Evolutionary conservation across 2,797 vertebrate species (phyloP), one percentile per base, ranked within the genome.

Genomic region (Mormyrus proboscirostris): DNA sequence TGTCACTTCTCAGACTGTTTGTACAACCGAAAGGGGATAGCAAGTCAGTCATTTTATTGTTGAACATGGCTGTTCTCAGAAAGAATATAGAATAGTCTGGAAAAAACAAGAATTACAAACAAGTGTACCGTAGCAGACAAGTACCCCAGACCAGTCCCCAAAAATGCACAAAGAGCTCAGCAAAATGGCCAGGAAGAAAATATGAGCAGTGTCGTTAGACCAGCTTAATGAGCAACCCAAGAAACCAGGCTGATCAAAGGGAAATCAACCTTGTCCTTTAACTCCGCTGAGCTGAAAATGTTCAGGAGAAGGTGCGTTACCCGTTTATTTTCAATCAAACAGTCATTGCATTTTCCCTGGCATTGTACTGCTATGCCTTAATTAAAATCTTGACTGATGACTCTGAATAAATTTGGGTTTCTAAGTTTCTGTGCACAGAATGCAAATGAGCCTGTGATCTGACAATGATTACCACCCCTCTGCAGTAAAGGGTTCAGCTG

Each of bases 351-450:
- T 84, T 90, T 90, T 90, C 51, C 51, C 41, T 91, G 86, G 92
- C 91, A 93, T 91, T 91, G 87, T 94, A 93, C 89, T 92, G 89
- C 87, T 91, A 86, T 89, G 91, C 91, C 92, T 94, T 95, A 94
- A 95, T 95, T 95, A 94, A 94, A 95, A 94, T 94, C 93, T 93
- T 94, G 94, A 95, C 93, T 92, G 93, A 94, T 94, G 94, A 94
- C 91, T 93, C 90, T 83, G 91, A 92, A 90, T 90, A 88, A 90
- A 90, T 90, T 90, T 90, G 82, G 82, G 84, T 87, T 86, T 86
- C 38, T 51, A 41, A 79, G 69, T 57, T 82, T 84, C 88, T 83
- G 90, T 83, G 88, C 85, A 53, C n/a, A 29, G 90, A 90, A 90
- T 90, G 88, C 88, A 87, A 87, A 89, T 76, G 49, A 90, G 88